A percentile compares a stretch with the other conserved stretches of the same genome.
Evolutionary conservation across 2,113 vertebrate genomes (phyloP).

Genomic region (Corydoras maculifer): DNA sequence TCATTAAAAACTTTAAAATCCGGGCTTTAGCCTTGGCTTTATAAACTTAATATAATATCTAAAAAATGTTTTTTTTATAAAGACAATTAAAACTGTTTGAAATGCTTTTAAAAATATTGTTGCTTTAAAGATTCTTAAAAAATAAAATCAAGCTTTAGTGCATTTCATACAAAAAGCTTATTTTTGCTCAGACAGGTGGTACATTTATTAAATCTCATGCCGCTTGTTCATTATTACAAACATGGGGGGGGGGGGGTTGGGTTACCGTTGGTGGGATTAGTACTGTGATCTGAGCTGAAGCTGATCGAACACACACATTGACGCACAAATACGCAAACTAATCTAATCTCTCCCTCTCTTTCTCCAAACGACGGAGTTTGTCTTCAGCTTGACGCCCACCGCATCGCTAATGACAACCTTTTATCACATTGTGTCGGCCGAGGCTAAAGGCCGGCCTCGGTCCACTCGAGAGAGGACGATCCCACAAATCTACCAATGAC

Average conservation of each 20-base stretch:
- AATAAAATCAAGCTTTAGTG: slow-evolving; percentile 51
- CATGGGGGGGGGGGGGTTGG: not conserved
- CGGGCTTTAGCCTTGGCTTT: too few relatives aligned
- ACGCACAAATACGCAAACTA: slow-evolving; percentile 17
- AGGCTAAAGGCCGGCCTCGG: slow-evolving; percentile 52
- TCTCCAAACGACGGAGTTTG: slow-evolving; percentile 55
- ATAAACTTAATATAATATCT: too few relatives aligned
- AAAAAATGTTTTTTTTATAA: too few relatives aligned
- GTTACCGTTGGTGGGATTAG: slow-evolving; percentile 57
- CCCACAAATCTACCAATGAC: slow-evolving; percentile 52
- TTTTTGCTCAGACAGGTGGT: slow-evolving; percentile 31
- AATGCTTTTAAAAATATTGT: too few relatives aligned
- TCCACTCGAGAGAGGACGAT: slow-evolving; percentile 59
- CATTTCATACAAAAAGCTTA: slow-evolving; percentile 48
- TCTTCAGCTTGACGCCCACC: slow-evolving; percentile 53
- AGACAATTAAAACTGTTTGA: too few relatives aligned
- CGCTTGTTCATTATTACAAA: not conserved
- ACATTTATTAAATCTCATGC: slow-evolving; percentile 2
- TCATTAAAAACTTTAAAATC: too few relatives aligned
- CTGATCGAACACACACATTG: slow-evolving; percentile 24
- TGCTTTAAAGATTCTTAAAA: too few relatives aligned
- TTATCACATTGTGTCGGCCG: slow-evolving; percentile 54
- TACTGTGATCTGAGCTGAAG: slow-evolving; percentile 11
- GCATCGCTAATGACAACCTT: slow-evolving; percentile 56
- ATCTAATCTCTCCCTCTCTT: slow-evolving; percentile 51